phyloP scores from a whole-genome alignment of 2,797 vertebrate genomes.

The Microctenopoma lineatum region DNA sequence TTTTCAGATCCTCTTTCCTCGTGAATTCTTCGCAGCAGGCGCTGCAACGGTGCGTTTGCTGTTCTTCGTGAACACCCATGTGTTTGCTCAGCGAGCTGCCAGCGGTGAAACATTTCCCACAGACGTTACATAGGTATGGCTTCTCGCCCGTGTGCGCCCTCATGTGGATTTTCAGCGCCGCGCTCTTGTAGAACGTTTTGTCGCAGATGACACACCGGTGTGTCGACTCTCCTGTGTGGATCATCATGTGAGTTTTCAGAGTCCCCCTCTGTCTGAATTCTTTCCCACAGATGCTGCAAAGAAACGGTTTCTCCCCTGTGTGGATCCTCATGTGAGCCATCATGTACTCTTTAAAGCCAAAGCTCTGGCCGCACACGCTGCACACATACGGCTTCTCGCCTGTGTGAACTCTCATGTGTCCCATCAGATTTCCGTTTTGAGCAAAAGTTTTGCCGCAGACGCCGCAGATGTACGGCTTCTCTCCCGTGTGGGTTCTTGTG shows the following conservation, averaged over 20 bases:
- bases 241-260: conserved; percentile 53
- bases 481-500: conserved; percentile 39
- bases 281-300: conserved; percentile 58
- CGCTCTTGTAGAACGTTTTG: conserved; percentile 50
- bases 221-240: conserved; percentile 47
- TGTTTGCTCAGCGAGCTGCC: conserved; percentile 53
- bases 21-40: conserved; percentile 13
- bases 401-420: no score
- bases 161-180: conserved; percentile 53
- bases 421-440: no score
- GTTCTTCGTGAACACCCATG: conserved; percentile 44
- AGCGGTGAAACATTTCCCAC: conserved; percentile 49
- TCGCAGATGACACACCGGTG: conserved; percentile 29
- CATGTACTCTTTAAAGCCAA: no score
- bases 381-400: no score
- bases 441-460: no score
- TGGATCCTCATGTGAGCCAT: no score
- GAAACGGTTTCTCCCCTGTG: conserved; percentile 35
- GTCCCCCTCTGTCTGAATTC: conserved; percentile 43
- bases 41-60: conserved; percentile 3
- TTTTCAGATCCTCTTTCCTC: conserved; percentile 24
- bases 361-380: no score
- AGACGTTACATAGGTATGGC: conserved; percentile 44
- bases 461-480: no score
- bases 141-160: conserved; percentile 22